Evolutionary conservation across 2,797 vertebrate genomes (phyloP).

Genomic region (Arctocebus calabarensis): DNA sequence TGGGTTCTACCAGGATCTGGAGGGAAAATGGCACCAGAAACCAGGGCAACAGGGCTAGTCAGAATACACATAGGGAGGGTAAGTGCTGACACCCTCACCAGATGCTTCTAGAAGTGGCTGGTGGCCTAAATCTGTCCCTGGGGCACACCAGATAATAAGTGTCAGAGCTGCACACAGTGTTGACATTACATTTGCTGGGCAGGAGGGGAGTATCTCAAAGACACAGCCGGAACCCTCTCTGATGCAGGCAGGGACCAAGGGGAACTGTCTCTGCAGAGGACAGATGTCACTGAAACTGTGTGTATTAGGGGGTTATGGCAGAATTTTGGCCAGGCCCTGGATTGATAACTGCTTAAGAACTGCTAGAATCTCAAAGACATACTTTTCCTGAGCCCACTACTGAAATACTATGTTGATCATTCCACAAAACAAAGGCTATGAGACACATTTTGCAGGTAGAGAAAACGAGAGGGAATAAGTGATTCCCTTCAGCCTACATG

Average conservation of each 20-base stretch:
- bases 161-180: background rate
- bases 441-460: background rate
- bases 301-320: background rate
- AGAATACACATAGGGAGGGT: background rate
- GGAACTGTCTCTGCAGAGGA: background rate
- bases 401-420: background rate
- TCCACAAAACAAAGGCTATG: background rate
- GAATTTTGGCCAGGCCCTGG: background rate
- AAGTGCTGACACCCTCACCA: background rate
- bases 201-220: background rate
- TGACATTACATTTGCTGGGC: background rate
- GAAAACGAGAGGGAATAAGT: background rate
- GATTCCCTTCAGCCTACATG: background rate
- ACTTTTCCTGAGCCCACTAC: background rate
- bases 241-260: background rate
- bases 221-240: background rate
- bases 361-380: background rate
- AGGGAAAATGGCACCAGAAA: background rate
- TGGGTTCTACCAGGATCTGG: background rate
- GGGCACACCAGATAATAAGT: background rate
- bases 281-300: background rate
- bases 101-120: background rate
- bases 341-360: constrained; percentile 17
- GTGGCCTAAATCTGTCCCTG: background rate
- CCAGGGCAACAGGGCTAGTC: background rate